Conservation (phyloP, 2,113 vertebrate species). For the Phocoena sinus region DNA sequence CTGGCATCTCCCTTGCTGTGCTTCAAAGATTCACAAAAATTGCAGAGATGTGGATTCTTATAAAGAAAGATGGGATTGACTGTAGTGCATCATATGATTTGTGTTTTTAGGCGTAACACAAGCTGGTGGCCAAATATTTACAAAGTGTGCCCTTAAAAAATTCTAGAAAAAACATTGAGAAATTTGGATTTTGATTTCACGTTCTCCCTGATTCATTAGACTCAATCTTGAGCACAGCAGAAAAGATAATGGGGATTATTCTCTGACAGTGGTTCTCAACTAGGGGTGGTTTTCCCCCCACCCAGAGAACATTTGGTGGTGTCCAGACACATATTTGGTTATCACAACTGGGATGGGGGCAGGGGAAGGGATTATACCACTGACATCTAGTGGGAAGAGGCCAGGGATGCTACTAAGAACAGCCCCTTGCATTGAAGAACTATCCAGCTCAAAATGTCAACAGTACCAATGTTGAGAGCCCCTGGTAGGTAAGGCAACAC, state of each 20-base stretch:
- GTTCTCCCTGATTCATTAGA: neutral
- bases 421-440: neutral
- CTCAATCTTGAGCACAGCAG: neutral
- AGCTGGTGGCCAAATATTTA: neutral
- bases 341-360: neutral
- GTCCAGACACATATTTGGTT: neutral
- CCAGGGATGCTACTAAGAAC: neutral
- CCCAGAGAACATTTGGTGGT: neutral
- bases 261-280: neutral
- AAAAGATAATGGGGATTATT: neutral
- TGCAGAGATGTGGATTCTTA: neutral
- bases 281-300: neutral
- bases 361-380: neutral
- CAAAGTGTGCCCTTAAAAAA: neutral
- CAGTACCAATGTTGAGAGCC: neutral
- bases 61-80: neutral
- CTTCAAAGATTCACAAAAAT: neutral
- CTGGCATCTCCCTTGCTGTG: neutral
- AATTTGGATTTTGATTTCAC: neutral
- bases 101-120: neutral
- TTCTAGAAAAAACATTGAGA: neutral
- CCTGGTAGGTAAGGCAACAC: constrained; percentile 52
- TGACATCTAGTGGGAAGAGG: neutral
- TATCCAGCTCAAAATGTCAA: neutral
- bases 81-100: neutral